A percentile compares a stretch with the other conserved stretches of the same genome.
phyloP scores from a whole-genome alignment of 2,797 vertebrate species.

The Hephaestus fuliginosus region DNA sequence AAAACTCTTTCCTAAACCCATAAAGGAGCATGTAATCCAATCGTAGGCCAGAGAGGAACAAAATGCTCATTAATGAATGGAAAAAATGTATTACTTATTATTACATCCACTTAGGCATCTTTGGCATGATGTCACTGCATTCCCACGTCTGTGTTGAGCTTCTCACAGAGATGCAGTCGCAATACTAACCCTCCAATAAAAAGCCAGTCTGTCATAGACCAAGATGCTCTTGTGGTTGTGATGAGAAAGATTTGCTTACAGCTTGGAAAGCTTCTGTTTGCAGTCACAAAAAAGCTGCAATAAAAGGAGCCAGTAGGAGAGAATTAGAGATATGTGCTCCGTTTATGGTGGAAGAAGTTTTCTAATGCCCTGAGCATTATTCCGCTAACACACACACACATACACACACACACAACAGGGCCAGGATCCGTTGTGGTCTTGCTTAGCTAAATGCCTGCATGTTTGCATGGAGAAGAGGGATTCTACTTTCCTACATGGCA shows the following conservation, averaged over 20 bases:
- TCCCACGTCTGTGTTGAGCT: background rate
- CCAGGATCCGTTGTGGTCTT: background rate
- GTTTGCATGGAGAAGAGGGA: background rate
- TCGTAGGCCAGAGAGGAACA: background rate
- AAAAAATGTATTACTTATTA: background rate
- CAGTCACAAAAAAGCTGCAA: conserved; percentile 1
- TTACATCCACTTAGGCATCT: conserved; percentile 1
- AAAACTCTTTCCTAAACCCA: background rate
- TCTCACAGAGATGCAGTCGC: conserved; percentile 13
- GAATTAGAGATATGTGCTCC: background rate
- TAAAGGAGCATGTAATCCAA: background rate
- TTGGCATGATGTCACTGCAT: background rate
- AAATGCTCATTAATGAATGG: background rate
- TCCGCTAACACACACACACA: background rate
- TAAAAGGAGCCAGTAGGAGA: background rate
- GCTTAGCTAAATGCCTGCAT: background rate
- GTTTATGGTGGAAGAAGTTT: conserved; percentile 14
- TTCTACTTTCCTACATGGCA: background rate
- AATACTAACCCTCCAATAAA: conserved; percentile 1
- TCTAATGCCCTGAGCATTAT: background rate
- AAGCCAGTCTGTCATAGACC: conserved; percentile 13
- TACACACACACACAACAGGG: background rate
- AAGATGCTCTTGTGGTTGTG: conserved; percentile 16
- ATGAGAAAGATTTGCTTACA: conserved; percentile 23
- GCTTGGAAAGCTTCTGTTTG: background rate